phyloP scores from a whole-genome alignment of 2,797 vertebrate species.

The Notolabrus celidotus region DNA sequence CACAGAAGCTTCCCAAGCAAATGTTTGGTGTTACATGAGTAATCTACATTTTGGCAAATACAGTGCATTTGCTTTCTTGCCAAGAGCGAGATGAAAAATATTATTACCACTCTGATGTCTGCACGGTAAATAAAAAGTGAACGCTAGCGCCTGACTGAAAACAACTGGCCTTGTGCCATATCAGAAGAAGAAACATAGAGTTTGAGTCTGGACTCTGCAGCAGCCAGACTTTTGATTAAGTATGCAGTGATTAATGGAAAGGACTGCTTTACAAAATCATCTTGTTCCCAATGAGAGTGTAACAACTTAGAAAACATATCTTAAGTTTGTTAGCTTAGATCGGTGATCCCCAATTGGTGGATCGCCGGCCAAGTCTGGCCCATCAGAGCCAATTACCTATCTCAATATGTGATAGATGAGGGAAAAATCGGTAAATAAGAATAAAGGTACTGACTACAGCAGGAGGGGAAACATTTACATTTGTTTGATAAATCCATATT shows the following conservation, averaged over 20 bases:
- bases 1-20: not conserved
- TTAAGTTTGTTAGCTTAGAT: too few relatives aligned
- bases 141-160: not conserved
- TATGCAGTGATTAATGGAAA: too few relatives aligned
- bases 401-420: too few relatives aligned
- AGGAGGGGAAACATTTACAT: too few relatives aligned
- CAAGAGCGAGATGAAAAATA: not conserved
- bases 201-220: not conserved
- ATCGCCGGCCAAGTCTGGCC: too few relatives aligned
- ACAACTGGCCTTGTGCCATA: not conserved
- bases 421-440: too few relatives aligned
- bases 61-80: constrained; percentile 1
- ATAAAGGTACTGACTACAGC: too few relatives aligned
- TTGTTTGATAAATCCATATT: too few relatives aligned
- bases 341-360: too few relatives aligned
- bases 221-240: not conserved
- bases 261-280: too few relatives aligned
- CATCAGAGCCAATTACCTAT: too few relatives aligned
- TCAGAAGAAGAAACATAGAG: not conserved
- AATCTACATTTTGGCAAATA: not conserved
- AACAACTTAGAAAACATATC: not conserved
- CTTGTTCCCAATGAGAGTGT: not conserved
- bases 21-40: not conserved
- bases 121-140: not conserved
- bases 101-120: not conserved